Percentiles rank a stretch among this genome's conserved stretches.
Conservation (phyloP, 1,140 invertebrate species). For the Bombus terrestris region DNA sequence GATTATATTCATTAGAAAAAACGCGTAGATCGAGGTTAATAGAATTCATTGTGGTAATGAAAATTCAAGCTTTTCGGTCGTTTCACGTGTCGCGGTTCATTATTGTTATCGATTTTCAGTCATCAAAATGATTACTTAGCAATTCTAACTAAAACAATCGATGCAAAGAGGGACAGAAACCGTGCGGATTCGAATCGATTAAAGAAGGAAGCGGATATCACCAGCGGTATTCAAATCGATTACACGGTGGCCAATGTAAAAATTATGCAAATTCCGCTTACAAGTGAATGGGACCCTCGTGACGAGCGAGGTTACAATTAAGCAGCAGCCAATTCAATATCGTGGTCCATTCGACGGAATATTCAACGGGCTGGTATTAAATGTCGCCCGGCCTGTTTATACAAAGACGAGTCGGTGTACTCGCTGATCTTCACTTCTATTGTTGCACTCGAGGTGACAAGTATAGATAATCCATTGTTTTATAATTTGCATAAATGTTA, state of each 20-base stretch:
- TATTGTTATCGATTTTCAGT: slow-evolving; percentile 36
- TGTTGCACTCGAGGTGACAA: neutral
- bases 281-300: slow-evolving; percentile 78
- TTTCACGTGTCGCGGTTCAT: neutral
- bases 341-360: slow-evolving; percentile 79
- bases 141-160: slow-evolving; percentile 59
- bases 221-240: slow-evolving; percentile 72
- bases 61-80: neutral
- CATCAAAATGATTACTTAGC: slow-evolving; percentile 50
- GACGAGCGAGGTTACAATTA: slow-evolving; percentile 81
- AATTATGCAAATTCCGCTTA: slow-evolving; percentile 82
- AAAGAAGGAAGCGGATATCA: slow-evolving; percentile 60
- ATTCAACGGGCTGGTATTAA: slow-evolving; percentile 81
- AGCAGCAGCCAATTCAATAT: slow-evolving; percentile 82
- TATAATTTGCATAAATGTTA: neutral
- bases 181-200: slow-evolving; percentile 51
- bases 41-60: neutral
- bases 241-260: slow-evolving; percentile 77
- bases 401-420: slow-evolving; percentile 71
- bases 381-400: slow-evolving; percentile 75
- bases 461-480: neutral
- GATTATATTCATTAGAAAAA: neutral
- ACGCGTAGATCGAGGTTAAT: too few species aligned
- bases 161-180: slow-evolving; percentile 52
- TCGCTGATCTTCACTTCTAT: slow-evolving; percentile 39